Evolutionary conservation across 2,797 vertebrate genomes (phyloP), one percentile per base, ranked within the genome.

Genomic region (Xenopus petersii): DNA sequence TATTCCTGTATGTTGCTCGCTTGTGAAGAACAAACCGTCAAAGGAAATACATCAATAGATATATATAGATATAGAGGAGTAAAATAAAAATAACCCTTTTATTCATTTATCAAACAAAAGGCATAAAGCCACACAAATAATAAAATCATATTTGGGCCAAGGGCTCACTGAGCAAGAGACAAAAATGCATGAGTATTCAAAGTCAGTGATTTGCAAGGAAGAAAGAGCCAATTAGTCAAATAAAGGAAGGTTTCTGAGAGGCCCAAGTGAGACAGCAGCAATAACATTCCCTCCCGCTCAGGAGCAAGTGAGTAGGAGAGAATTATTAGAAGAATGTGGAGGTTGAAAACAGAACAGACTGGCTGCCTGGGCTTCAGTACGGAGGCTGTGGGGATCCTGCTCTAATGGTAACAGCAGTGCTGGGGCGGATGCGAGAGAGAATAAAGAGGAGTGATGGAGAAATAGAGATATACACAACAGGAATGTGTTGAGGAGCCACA

Each of bases 311-410:
- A 73, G 75, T 16, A 77, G 70, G 75, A 73, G 64, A 73, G 58
- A 72, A 67, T 15, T n/a, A 67, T 67, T 54, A 61, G n/a, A 77
- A 64, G 70, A 72, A 77, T 77, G 75, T 72, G 75, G 75, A 72
- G 75, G 75, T 48, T 62, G 75, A 69, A 21, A 69, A 16, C 16
- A 58, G 48, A 55, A 55, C 64, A 72, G 56, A 62, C 55, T 15
- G 51, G 55, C 3, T 46, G 64, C 47, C 58, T 54, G 61, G 66
- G 69, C 56, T 59, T 67, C 61, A 61, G 51, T 51, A 42, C 51
- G 66, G 47, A 69, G 46, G 73, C 30, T 54, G 73, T 56, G 12
- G 24, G 65, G 58, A 62, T 51, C 30, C 30, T 33, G 46, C 10
- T 30, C 30, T 21, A 68, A 56, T 58, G 26, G 56, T 55, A 61